Percentiles rank a stretch among this genome's conserved stretches.
Conservation (phyloP, 2,888 invertebrate genomes). For the Luperina testacea region DNA sequence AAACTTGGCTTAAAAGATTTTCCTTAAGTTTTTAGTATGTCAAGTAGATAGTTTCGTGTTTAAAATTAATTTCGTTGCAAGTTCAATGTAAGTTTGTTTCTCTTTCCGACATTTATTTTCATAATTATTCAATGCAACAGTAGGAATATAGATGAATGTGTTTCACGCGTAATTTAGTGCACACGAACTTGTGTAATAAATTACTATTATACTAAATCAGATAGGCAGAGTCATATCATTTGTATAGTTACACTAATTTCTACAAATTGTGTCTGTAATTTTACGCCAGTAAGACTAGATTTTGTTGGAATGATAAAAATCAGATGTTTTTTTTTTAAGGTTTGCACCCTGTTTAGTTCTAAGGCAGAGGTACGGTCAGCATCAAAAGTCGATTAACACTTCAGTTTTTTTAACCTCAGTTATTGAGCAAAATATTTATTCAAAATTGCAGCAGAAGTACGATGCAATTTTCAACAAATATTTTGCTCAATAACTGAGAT, state of each 20-base stretch:
- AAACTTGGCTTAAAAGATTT: neutral
- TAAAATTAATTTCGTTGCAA: neutral
- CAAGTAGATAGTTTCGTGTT: neutral
- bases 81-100: neutral
- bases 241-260: constrained; percentile 1
- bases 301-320: constrained; percentile 1
- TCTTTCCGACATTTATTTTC: constrained; percentile 16
- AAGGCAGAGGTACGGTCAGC: no score
- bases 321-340: no score
- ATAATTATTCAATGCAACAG: constrained; percentile 22
- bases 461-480: no score
- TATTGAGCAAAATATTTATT: no score
- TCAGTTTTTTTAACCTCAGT: no score
- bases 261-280: neutral
- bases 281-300: neutral
- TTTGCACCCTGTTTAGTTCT: neutral
- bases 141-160: constrained; percentile 26
- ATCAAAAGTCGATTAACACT: no score
- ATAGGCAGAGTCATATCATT: neutral
- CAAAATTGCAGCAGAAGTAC: no score
- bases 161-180: constrained; percentile 39
- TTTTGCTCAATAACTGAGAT: no score
- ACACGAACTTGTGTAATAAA: constrained; percentile 28
- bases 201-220: constrained; percentile 17
- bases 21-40: neutral